Base-by-base conservation (phyloP, 2,888 invertebrate species). In the Philaethria dido region DNA sequence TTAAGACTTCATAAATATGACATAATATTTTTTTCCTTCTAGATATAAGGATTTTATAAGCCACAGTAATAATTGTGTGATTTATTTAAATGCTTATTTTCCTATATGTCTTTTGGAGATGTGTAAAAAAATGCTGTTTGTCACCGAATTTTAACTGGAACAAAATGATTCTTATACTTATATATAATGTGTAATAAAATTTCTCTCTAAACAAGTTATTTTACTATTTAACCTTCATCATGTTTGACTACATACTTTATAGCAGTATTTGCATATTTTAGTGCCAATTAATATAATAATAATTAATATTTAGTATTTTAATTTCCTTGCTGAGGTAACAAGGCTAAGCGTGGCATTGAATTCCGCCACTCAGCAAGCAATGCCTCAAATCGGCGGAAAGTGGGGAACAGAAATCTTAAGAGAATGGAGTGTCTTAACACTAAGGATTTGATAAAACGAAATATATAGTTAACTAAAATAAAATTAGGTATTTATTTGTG, bases 161-260 rank as follows among this genome's bases (percentile, higher is more conserved):
- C 69, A 67, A 72, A 72, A 57, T 62, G 61, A 69, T 67, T 68
- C 70, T 71, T 72, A 64, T 64, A 70, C 67, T 66, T 62, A 71
- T 73, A 69, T 73, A 69, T 69, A 66, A 73, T 73, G 69, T 73
- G 69, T 74, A 73, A 74, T 74, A 75, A 73, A 89, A 95, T 71
- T 70, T 72, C 62, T 72, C 64, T 67, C 65, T 59, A 61, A 42
- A 25, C 60, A 55, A 48, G 3, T 52, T 6, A 22, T 73, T 68
- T 72, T 52, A 55, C 64, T 71, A 54, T 14, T 18, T 45, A 47
- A 5, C 63, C 39, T 36, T 36, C 4, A 20, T 42, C 3, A 29
- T 47, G 20, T 47, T 18, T 39, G 2, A 39, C 13, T 39, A 39
- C 39, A 39, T 39, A 1, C 11, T 3, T 39, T 13, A 13, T 39